Percentiles rank a stretch among this genome's conserved stretches.
Evolutionary conservation across 1,140 invertebrate species (phyloP).

Genomic region (Pteromalus puparum): DNA sequence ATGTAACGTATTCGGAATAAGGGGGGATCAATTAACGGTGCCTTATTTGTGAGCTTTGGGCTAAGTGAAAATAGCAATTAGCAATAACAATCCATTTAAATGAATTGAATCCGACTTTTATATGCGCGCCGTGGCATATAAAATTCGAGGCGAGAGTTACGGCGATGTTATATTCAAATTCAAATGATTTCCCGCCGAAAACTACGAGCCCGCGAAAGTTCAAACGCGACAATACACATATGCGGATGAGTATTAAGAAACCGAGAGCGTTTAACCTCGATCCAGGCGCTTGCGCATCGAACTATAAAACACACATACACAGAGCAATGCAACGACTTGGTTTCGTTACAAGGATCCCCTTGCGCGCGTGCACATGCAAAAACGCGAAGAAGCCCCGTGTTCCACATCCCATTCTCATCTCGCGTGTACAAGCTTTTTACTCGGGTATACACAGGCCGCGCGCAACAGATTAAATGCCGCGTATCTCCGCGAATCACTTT

Average conservation of each 20-base stretch:
- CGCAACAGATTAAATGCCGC: slow-evolving; percentile 23
- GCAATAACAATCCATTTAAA: slow-evolving; percentile 30
- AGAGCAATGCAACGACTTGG: not conserved
- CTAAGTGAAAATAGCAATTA: slow-evolving; percentile 37
- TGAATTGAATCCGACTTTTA: not conserved
- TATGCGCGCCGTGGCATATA: no score
- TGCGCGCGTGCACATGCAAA: not conserved
- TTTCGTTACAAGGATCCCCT: not conserved
- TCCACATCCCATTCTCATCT: slow-evolving; percentile 21
- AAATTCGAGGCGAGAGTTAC: no score
- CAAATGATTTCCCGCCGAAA: not conserved
- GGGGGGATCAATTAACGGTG: not conserved
- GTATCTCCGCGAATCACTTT: slow-evolving; percentile 44
- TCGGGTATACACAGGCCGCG: not conserved
- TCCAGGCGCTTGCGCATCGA: not conserved
- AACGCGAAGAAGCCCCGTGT: not conserved
- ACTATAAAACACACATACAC: not conserved
- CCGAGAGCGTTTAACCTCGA: not conserved
- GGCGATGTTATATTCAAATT: not conserved
- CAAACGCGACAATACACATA: not conserved
- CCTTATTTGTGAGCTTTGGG: not conserved
- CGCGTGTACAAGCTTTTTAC: not conserved
- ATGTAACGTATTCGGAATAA: not conserved
- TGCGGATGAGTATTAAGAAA: not conserved
- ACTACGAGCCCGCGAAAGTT: not conserved